Evolutionary conservation across 1,140 invertebrate genomes (phyloP).

Genomic region (Pseudomyrmex pallidus): DNA sequence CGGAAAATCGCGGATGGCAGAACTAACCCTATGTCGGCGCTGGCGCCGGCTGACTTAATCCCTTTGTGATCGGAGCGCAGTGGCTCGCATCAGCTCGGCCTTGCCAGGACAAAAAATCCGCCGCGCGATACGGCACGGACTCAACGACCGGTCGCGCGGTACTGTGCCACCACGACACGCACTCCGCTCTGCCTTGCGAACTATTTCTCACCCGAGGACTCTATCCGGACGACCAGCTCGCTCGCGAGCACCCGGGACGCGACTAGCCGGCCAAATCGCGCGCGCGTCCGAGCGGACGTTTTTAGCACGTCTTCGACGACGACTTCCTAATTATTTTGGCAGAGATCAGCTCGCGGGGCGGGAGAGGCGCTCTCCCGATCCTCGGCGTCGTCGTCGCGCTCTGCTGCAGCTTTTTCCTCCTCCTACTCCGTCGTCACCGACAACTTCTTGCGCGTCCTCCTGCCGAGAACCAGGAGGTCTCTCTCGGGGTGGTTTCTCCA

Average conservation of each 20-base stretch:
- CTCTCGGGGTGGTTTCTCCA: not conserved
- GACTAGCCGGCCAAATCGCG: constrained; percentile 82
- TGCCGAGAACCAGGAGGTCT: not conserved
- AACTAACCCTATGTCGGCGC: constrained; percentile 61
- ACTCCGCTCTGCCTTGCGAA: constrained; percentile 33
- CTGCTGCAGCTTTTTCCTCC: not conserved
- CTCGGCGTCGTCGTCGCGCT: constrained; percentile 10
- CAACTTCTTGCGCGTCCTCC: constrained; percentile 15
- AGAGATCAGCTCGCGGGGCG: constrained; percentile 80
- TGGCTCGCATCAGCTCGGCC: constrained; percentile 62
- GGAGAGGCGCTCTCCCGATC: constrained; percentile 55
- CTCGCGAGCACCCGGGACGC: constrained; percentile 81
- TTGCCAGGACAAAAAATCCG: constrained; percentile 6
- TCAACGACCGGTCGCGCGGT: constrained; percentile 86
- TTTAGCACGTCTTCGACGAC: constrained; percentile 89
- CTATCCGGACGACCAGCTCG: constrained; percentile 72
- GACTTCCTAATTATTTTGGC: constrained; percentile 92
- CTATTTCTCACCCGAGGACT: constrained; percentile 54
- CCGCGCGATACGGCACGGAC: constrained; percentile 75
- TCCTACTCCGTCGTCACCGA: not conserved
- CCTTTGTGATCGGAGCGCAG: constrained; percentile 17
- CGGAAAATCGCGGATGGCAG: constrained; percentile 13
- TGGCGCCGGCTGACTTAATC: constrained; percentile 24
- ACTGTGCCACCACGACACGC: constrained; percentile 51
- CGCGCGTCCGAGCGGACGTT: constrained; percentile 87